Evolutionary conservation across 1,140 invertebrate species (phyloP).

Genomic region (Drosophila athabasca): DNA sequence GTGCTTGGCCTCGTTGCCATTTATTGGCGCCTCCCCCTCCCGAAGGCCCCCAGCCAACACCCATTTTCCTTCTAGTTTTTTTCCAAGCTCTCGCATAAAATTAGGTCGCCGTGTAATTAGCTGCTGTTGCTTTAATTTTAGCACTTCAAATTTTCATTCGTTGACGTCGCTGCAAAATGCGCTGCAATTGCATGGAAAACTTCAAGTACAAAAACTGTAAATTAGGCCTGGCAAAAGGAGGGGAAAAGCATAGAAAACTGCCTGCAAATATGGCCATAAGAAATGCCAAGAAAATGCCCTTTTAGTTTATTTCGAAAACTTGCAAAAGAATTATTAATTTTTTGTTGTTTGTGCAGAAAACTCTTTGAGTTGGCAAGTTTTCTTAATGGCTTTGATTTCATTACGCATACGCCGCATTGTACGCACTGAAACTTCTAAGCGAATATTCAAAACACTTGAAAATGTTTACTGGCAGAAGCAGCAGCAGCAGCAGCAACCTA

Average conservation of each 20-base stretch:
- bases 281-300: background rate
- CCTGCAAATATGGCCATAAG: background rate
- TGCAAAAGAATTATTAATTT: conserved; percentile 15
- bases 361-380: background rate
- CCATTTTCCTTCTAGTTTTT: conserved; percentile 34
- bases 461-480: conserved; percentile 27
- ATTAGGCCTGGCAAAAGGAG: conserved; percentile 1
- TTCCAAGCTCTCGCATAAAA: conserved; percentile 70
- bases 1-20: conserved; percentile 80
- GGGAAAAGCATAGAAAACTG: too few relatives aligned
- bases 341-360: too few relatives aligned
- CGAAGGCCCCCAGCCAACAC: background rate
- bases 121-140: conserved; percentile 71
- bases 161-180: conserved; percentile 46
- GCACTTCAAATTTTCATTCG: conserved; percentile 34
- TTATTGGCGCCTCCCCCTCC: conserved; percentile 60
- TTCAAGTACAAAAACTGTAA: conserved; percentile 34
- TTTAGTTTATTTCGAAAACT: background rate
- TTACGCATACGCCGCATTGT: conserved; percentile 42
- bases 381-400: conserved; percentile 24
- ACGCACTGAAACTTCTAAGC: background rate
- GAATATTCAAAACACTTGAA: conserved; percentile 42
- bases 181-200: conserved; percentile 33
- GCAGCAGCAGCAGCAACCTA: conserved; percentile 18
- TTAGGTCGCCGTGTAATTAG: conserved; percentile 78